Base-by-base conservation (phyloP, 2,888 invertebrate species). In the Xylophagus ater region DNA sequence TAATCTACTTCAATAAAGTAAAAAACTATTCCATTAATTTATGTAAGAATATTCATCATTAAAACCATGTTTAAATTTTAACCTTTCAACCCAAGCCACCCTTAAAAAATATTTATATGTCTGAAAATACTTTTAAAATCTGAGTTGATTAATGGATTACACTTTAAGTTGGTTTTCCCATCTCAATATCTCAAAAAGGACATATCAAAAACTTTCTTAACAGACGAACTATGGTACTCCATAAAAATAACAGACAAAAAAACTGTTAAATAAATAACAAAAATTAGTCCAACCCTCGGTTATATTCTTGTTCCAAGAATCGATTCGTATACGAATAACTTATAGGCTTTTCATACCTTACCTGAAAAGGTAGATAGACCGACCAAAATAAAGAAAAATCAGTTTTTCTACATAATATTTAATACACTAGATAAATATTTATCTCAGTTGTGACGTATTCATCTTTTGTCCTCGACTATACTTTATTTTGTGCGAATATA, bases 341-440 rank as follows among this genome's bases (percentile, higher is more conserved):
- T 12, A 25, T 13, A 25, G 25, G 25, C 25, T n/a, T n/a, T n/a
- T n/a, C 25, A 25, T n/a, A n/a, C 25, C 25, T 25, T 13, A 12
- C 13, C 9, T 4, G 9, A 25, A n/a, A 25, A 25, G 12, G 12
- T 3, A 25, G 13, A 8, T 12, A 25, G 13, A 25, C n/a, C 12
- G 4, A 23, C 5, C 23, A 3, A 4, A 23, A 23, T 10, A 23
- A n/a, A 23, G n/a, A 2, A 9, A 23, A 2, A 43, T 39, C 43
- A 32, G 42, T 29, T n/a, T n/a, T n/a, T n/a, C n/a, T n/a, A n/a
- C n/a, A n/a, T n/a, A n/a, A n/a, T n/a, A n/a, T n/a, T n/a, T n/a
- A n/a, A n/a, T n/a, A n/a, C n/a, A n/a, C 24, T 48, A 45, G 44
- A 44, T 48, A 48, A 48, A 48, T 48, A 48, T 48, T 48, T 48